A percentile compares a stretch with the other conserved stretches of the same genome.
phyloP scores from a whole-genome alignment of 2,113 vertebrate genomes.

The Apeltes quadracus region DNA sequence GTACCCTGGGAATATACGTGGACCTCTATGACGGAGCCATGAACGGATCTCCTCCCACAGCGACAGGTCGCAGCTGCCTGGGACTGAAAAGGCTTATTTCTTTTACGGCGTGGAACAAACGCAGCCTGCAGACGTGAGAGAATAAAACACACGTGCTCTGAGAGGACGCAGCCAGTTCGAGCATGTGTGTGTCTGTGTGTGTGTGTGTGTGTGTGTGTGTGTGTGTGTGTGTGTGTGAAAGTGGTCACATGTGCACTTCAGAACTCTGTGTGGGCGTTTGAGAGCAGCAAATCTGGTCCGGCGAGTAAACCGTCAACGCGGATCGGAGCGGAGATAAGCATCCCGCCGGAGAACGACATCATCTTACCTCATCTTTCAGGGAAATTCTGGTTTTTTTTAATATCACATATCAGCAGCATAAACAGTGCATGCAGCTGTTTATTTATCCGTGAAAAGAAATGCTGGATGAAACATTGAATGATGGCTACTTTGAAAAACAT shows the following conservation, averaged over 20 bases:
- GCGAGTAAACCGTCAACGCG: conserved; percentile 65
- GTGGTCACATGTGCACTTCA: conserved; percentile 35
- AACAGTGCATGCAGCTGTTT: neutral
- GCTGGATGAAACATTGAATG: neutral
- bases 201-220: no score
- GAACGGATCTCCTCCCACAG: neutral
- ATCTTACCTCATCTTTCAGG: conserved; percentile 41
- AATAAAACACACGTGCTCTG: conserved; percentile 17
- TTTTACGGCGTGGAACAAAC: conserved; percentile 17
- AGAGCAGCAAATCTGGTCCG: conserved; percentile 66
- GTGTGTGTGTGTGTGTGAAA: conserved; percentile 43
- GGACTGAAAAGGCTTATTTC: neutral
- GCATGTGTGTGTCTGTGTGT: conserved; percentile 43
- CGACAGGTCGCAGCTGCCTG: conserved; percentile 33
- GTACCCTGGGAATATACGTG: conserved; percentile 8
- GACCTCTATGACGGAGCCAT: neutral
- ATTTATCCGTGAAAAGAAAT: neutral
- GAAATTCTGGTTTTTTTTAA: conserved; percentile 10
- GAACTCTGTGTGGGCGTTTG: conserved; percentile 44
- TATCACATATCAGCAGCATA: neutral
- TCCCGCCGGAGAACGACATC: conserved; percentile 52
- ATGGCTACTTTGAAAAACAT: neutral
- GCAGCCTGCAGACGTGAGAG: conserved; percentile 30
- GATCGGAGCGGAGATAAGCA: conserved; percentile 27
- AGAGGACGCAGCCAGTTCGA: conserved; percentile 6